Evolutionary conservation across 2,113 vertebrate species (phyloP), one percentile per base, ranked within the genome.

Genomic region (Felis chaus): DNA sequence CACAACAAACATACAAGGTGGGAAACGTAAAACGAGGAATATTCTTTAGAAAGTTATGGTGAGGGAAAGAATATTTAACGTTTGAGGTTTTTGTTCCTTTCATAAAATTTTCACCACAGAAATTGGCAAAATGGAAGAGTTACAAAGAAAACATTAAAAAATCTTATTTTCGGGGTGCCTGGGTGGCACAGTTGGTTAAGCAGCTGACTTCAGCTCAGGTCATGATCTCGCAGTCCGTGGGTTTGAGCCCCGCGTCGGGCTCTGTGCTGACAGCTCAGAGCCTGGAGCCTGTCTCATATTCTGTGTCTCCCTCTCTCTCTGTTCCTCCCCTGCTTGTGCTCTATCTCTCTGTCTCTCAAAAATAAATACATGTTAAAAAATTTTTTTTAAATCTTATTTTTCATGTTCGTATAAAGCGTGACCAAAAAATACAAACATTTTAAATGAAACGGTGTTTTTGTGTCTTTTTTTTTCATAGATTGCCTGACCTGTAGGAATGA

Each of bases 141-240:
- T 76, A 39, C 27, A 74, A 66, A 63, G 55, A 83, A 91, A 92
- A 89, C 3, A 89, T 45, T 79, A 86, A 89, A 96, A 89, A 45
- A 9, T 45, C 45, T 45, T 45, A 45, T 45, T 45, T 45, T 45
- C 1, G 1, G 45, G 45, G 45, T 9, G 45, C 45, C 45, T 45
- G 45, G 45, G 45, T 9, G 45, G 45, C 45, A 45, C 45, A 45
- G 45, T 9, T 45, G 45, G 45, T 45, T 45, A 45, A 45, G 45
- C 45, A 0, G 45, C 45, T 45, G 45, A 45, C 45, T 45, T 45
- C 45, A 45, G 45, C 45, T 45, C 45, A 0, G 45, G 8, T 45
- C 45, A 45, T 45, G 45, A 45, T 45, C 45, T 45, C 45, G 1
- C 45, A 45, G 7, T 45, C 45, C 45, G 1, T 45, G 45, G 45